Evolutionary conservation across 2,797 vertebrate genomes (phyloP), one percentile per base, ranked within the genome.

Genomic region (Gymnocypris eckloni): DNA sequence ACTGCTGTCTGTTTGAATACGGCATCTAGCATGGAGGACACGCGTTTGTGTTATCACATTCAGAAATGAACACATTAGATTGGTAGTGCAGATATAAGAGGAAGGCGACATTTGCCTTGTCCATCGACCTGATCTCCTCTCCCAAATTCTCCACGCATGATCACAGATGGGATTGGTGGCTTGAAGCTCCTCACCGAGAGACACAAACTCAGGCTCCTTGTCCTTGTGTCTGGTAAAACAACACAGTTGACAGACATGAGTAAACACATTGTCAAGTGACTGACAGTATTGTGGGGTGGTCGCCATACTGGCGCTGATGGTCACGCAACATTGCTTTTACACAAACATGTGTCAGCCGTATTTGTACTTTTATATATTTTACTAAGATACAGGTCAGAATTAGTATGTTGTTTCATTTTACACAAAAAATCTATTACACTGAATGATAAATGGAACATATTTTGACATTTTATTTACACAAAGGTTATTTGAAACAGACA

Each of bases 91-190:
- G 18, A 45, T 33, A 72, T 48, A 39, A 76, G n/a, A 84, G 33
- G 13, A 77, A 83, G 83, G 95, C 97, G 89, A 99, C 98, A 5
- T 89, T 72, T 41, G 93, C 86, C 89, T 94, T 95, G 37, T 97
- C 96, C 89, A 90, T 90, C 11, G 95, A 94, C 64, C 92, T 93
- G 7, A 94, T 93, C 16, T 98, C 52, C 91, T 94, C 92, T 97
- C 96, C 92, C 96, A 98, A 1, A 96, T 91, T 50, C 86, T 92
- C 98, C 98, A 99, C n/a, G 97, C 95, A 18, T 91, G 95, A 79
- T 96, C 95, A 94, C 96, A 97, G 85, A 98, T 94, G 28, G 85
- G 54, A 87, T 96, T 94, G 20, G 96, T 92, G 84, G 96, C 94
- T 59, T 92, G 95, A 70, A 99, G 95, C 71, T 94, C 95, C 84